phyloP scores from a whole-genome alignment of 2,113 vertebrate species.

The Scomber colias region DNA sequence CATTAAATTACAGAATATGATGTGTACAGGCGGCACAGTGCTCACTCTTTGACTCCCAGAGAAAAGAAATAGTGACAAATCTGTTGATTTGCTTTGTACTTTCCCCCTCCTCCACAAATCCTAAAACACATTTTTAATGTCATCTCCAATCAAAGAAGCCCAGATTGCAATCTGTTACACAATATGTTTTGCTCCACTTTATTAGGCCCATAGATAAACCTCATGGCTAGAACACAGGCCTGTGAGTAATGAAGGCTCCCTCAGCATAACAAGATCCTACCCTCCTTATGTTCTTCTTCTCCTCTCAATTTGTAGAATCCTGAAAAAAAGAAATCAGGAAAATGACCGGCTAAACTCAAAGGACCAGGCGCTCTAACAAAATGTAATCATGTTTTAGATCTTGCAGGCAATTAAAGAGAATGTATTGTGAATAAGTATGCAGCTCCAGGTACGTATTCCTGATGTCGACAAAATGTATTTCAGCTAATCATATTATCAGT shows the following conservation, averaged over 20 bases:
- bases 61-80: conserved; percentile 63
- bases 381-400: conserved; percentile 47
- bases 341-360: conserved; percentile 1
- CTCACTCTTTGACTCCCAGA: conserved; percentile 42
- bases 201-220: conserved; percentile 80
- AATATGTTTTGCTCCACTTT: conserved; percentile 84
- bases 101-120: conserved; percentile 47
- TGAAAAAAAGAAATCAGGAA: too few relatives aligned
- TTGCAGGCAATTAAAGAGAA: conserved; percentile 40
- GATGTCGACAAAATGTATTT: conserved; percentile 1
- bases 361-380: conserved; percentile 19
- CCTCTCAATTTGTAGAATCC: conserved; percentile 52
- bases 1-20: conserved; percentile 15
- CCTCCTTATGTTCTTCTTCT: conserved; percentile 61
- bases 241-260: conserved; percentile 76
- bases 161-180: conserved; percentile 84
- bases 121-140: conserved; percentile 73
- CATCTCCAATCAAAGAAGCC: conserved; percentile 78
- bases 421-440: conserved; percentile 17
- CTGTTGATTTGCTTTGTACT: conserved; percentile 53
- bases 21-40: conserved; percentile 18
- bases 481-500: conserved; percentile 15
- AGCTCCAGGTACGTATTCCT: conserved; percentile 8
- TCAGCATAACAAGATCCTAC: conserved; percentile 70
- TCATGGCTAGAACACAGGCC: conserved; percentile 72